Base-by-base conservation (phyloP, 1,140 invertebrate species). In the Diprion similis region DNA sequence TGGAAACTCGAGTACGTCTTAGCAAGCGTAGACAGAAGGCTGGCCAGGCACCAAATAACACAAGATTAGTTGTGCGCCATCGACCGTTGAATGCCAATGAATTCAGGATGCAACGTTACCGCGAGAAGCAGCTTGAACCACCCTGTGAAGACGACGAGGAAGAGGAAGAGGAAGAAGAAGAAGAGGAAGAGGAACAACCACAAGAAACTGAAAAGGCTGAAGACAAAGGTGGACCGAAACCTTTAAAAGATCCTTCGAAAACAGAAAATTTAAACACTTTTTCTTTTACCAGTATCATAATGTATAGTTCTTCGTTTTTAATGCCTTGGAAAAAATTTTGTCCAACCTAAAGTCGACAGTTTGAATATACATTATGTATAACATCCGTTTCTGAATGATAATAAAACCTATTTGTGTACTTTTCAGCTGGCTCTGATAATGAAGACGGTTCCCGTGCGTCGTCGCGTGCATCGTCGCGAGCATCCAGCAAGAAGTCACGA, bases 1-100 rank as follows among this genome's bases (percentile, higher is more conserved):
- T 99, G 77, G 98, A 99, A 88, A 99, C 98, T 0, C 93, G 97
- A 68, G 97, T 99, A 66, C 91, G 97, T 24, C 88, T 99, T 59
- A 98, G 94, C 78, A 99, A 98, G 86, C 90, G 97, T 70, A 90
- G 96, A 65, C 93, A 95, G 73, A 93, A 96, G 87, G 89, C 89
- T 82, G 95, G 89, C 74, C 91, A 87, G 90, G 91, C 90, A 91
- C 87, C 89, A 84, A 94, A 95, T 67, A 95, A 96, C 76, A 97
- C 96, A 0, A 89, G 95, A 72, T 88, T 98, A 2, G 92, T 98
- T 74, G 97, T 99, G 0, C 94, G 95, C 73, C 97, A 99, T 85
- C 89, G 97, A 68, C 92, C 95, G 8, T 89, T 99, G n/a, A 95
- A 95, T 82, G 94, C 94, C 0, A 89, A 90, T 71, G 97, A 99